Evolutionary conservation across 1,140 invertebrate genomes (phyloP).

Genomic region (Pararge aegeria): DNA sequence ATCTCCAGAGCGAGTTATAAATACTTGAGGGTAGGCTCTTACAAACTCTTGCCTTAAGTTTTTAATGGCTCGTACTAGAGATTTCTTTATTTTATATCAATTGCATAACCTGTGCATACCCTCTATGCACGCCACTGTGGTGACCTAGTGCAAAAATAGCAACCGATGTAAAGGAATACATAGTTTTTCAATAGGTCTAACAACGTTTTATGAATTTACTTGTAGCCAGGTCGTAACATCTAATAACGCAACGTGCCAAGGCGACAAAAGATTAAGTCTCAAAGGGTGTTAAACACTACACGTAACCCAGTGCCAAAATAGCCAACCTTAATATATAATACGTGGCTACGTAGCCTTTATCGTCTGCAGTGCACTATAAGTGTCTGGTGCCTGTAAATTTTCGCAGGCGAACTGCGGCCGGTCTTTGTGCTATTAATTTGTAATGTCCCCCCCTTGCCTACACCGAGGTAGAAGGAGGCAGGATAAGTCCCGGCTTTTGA

Average conservation of each 20-base stretch:
- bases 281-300: constrained; percentile 25
- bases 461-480: constrained; percentile 32
- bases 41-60: too few species aligned
- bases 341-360: constrained; percentile 51
- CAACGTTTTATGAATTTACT: too few species aligned
- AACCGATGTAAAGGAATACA: too few species aligned
- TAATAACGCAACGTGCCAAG: constrained; percentile 1
- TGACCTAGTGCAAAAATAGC: too few species aligned
- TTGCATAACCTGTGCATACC: too few species aligned
- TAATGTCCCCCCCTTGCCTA: constrained; percentile 67
- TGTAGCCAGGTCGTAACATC: background rate
- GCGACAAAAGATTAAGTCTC: constrained; percentile 17
- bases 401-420: constrained; percentile 74
- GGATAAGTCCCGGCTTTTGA: constrained; percentile 46
- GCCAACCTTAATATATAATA: constrained; percentile 45
- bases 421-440: constrained; percentile 79
- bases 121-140: too few species aligned
- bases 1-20: too few species aligned
- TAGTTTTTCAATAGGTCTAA: too few species aligned
- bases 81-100: too few species aligned
- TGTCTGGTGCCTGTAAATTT: constrained; percentile 75
- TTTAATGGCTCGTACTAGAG: too few species aligned
- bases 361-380: constrained; percentile 63
- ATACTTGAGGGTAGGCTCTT: too few species aligned
- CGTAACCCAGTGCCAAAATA: constrained; percentile 37